Percentiles rank a stretch among this genome's conserved stretches.
Evolutionary conservation across 2,797 vertebrate genomes (phyloP).

Genomic region (Crocodylus rhombifer): DNA sequence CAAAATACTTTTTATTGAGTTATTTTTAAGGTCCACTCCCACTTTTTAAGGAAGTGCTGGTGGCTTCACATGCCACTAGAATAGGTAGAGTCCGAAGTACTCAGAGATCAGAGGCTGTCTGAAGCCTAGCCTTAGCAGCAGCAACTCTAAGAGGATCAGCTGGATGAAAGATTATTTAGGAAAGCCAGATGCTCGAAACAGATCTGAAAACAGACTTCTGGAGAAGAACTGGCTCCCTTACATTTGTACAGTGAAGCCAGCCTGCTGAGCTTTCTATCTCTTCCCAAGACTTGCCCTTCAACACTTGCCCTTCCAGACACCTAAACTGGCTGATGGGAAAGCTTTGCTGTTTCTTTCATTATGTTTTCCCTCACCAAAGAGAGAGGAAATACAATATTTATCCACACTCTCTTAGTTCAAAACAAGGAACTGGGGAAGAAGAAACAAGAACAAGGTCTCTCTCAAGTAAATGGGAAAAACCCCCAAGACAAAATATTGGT

Average conservation of each 20-base stretch:
- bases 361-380: neutral
- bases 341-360: neutral
- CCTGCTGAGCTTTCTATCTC: neutral
- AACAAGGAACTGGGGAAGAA: neutral
- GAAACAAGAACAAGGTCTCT: neutral
- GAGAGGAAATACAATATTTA: neutral
- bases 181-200: neutral
- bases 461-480: neutral
- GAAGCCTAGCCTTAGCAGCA: neutral
- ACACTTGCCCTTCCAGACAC: neutral
- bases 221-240: neutral
- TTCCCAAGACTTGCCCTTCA: neutral
- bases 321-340: neutral
- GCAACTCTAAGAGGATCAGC: neutral
- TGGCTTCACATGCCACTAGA: neutral
- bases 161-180: neutral
- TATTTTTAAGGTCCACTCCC: slow-evolving; percentile 32
- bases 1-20: slow-evolving; percentile 21
- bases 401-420: neutral
- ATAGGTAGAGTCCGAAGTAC: neutral
- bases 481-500: neutral
- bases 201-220: neutral
- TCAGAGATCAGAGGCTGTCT: neutral
- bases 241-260: neutral
- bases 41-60: neutral